Conservation (phyloP, 2,888 invertebrate genomes). For the Diogma glabrata region DNA sequence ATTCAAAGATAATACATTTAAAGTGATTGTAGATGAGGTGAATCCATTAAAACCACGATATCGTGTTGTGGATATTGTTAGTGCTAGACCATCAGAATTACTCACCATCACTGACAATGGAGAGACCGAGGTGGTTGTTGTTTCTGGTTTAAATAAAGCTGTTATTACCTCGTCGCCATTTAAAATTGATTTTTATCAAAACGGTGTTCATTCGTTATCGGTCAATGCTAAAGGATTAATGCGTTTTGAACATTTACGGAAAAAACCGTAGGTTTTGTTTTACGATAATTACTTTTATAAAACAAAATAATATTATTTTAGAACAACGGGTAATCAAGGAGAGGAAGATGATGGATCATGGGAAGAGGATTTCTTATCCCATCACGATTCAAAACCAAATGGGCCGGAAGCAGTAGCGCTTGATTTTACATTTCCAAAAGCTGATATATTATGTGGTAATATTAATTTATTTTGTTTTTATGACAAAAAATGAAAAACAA, state of each 20-base stretch:
- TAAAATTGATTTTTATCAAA: constrained; percentile 67
- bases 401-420: constrained; percentile 76
- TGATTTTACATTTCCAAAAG: constrained; percentile 87
- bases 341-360: constrained; percentile 63
- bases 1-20: constrained; percentile 50
- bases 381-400: constrained; percentile 85
- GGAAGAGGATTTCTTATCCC: constrained; percentile 92
- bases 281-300: not conserved
- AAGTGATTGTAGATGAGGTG: constrained; percentile 75
- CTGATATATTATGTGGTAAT: constrained; percentile 89
- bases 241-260: constrained; percentile 77
- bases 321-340: constrained; percentile 25
- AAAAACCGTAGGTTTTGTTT: constrained; percentile 43
- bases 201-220: constrained; percentile 58
- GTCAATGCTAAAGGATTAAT: constrained; percentile 85
- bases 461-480: too few relatives aligned
- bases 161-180: constrained; percentile 67
- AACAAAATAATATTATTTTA: not conserved
- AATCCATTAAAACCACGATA: constrained; percentile 66
- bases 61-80: constrained; percentile 46
- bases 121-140: constrained; percentile 43
- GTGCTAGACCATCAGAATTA: not conserved
- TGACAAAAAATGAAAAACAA: too few relatives aligned
- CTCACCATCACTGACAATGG: constrained; percentile 45
- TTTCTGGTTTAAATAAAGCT: constrained; percentile 46